Conservation (phyloP, 2,888 invertebrate genomes). For the Peribatodes rhomboidaria region DNA sequence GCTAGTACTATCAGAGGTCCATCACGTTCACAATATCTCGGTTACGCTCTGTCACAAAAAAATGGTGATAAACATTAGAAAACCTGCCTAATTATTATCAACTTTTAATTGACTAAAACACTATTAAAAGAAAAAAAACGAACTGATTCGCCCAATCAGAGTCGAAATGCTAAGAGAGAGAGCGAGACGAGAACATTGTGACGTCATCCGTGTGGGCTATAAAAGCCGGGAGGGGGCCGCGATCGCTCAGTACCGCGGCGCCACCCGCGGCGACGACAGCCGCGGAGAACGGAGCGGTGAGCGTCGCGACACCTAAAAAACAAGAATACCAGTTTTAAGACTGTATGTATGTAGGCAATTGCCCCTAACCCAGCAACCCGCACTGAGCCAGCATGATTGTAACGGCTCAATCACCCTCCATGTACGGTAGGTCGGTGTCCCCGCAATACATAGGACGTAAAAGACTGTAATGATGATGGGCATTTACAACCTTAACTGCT, state of each 20-base stretch:
- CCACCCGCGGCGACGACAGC: slow-evolving; percentile 76
- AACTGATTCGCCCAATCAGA: slow-evolving; percentile 15
- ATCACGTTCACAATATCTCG: slow-evolving; percentile 32
- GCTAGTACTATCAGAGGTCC: slow-evolving; percentile 36
- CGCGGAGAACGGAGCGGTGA: slow-evolving; percentile 81
- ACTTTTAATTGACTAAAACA: slow-evolving; percentile 47
- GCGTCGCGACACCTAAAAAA: slow-evolving; percentile 62
- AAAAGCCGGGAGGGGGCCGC: slow-evolving; percentile 54
- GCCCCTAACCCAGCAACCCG: too few relatives aligned
- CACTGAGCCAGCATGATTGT: too few relatives aligned
- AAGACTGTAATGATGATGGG: too few relatives aligned
- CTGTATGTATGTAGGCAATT: background rate
- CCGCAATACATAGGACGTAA: too few relatives aligned
- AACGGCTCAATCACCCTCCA: too few relatives aligned
- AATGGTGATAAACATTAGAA: slow-evolving; percentile 22
- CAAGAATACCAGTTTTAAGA: background rate
- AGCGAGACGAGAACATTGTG: slow-evolving; percentile 53
- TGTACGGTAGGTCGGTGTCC: too few relatives aligned
- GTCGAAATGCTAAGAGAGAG: slow-evolving; percentile 35
- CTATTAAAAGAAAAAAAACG: slow-evolving; percentile 24
- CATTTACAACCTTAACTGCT: too few relatives aligned
- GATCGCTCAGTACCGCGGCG: slow-evolving; percentile 78
- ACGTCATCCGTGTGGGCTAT: slow-evolving; percentile 44
- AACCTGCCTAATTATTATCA: slow-evolving; percentile 31
- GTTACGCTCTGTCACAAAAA: slow-evolving; percentile 34